These are phyloP conservation scores for Cygnus buccinator DNA, from an alignment of 2,113 vertebrate species.

Conservation along the genomic window DNA sequence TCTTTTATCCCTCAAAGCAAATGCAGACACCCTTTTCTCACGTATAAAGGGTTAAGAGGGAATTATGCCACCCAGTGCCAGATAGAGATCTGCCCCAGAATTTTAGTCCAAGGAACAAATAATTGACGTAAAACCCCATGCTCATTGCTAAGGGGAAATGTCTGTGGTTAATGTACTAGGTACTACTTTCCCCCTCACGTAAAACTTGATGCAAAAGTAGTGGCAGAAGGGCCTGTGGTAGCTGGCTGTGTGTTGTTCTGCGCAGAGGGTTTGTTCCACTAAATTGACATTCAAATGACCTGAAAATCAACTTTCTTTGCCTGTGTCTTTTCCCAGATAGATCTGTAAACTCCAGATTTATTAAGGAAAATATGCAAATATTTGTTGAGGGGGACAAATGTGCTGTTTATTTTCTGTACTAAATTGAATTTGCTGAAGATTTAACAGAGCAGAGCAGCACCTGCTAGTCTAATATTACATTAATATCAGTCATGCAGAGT, in stretches of 20 bases:
- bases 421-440: slow-evolving; percentile 41
- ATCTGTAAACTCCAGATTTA: not conserved
- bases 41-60: not conserved
- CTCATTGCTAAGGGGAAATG: not conserved
- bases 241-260: not conserved
- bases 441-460: slow-evolving; percentile 21
- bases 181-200: not conserved
- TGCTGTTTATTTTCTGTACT: not conserved
- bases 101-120: not conserved
- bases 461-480: slow-evolving; percentile 34
- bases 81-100: slow-evolving; percentile 10
- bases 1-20: not conserved
- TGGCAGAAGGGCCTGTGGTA: not conserved
- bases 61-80: not conserved
- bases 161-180: not conserved
- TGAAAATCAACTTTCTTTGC: not conserved
- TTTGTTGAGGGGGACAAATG: not conserved
- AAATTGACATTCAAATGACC: not conserved
- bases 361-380: not conserved
- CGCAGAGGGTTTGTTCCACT: not conserved
- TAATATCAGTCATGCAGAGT: slow-evolving; percentile 4
- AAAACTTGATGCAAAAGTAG: not conserved
- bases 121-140: not conserved
- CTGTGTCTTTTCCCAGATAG: not conserved
- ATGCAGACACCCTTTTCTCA: not conserved